Conservation (phyloP, 2,113 vertebrate genomes). For the Junco hyemalis region DNA sequence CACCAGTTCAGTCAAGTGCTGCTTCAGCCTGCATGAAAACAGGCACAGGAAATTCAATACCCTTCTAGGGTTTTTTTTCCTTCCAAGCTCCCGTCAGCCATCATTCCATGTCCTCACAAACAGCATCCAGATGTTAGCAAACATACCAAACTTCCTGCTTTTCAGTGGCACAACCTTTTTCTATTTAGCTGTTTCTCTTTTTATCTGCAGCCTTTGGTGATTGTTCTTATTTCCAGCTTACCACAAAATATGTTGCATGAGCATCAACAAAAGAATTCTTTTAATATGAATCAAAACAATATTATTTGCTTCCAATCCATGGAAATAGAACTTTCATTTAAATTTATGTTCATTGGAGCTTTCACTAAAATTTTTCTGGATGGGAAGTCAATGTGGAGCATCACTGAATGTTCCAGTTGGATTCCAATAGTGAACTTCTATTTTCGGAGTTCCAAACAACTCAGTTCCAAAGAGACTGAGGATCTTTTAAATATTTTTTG, state of each 20-base stretch:
- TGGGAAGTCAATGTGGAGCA: neutral
- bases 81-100: neutral
- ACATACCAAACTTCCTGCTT: neutral
- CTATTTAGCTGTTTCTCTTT: neutral
- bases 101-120: conserved; percentile 4
- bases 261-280: neutral
- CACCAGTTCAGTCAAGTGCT: neutral
- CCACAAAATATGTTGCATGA: conserved; percentile 6
- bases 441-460: conserved; percentile 19
- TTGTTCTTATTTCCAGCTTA: neutral
- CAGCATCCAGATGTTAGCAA: conserved; percentile 23
- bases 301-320: neutral
- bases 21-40: neutral
- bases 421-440: neutral
- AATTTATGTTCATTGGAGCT: neutral
- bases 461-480: neutral
- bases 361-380: neutral
- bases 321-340: neutral
- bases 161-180: neutral
- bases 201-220: neutral
- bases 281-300: neutral
- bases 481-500: neutral
- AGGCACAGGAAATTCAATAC: neutral
- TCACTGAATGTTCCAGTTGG: neutral
- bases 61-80: neutral